Conservation (phyloP, 2,888 invertebrate species). For the Eulithis testata region DNA sequence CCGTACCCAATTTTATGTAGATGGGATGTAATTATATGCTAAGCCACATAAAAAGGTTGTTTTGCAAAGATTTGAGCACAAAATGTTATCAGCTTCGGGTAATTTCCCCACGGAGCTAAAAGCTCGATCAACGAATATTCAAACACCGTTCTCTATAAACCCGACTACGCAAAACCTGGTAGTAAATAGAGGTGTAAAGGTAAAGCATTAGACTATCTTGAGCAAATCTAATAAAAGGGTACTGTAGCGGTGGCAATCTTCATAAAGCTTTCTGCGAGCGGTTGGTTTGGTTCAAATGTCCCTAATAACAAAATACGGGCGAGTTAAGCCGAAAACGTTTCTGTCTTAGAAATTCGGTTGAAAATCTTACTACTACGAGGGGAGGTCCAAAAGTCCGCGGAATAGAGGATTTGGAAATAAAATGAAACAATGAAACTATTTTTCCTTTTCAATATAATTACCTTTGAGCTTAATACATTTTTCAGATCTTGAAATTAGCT, state of each 20-base stretch:
- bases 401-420: too few species aligned
- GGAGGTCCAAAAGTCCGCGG: too few species aligned
- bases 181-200: slow-evolving; percentile 51
- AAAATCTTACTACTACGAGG: not conserved
- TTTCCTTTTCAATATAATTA: too few species aligned
- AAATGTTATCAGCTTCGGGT: slow-evolving; percentile 9
- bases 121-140: slow-evolving; percentile 31
- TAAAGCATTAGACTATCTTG: slow-evolving; percentile 51
- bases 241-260: too few species aligned
- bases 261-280: not conserved
- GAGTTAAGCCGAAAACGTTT: not conserved
- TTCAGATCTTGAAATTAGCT: too few species aligned
- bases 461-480: too few species aligned
- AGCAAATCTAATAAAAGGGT: slow-evolving; percentile 43
- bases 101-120: slow-evolving; percentile 28
- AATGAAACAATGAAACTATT: too few species aligned
- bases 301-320: not conserved
- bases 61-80: slow-evolving; percentile 11
- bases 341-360: not conserved
- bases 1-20: slow-evolving; percentile 1
- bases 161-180: slow-evolving; percentile 35
- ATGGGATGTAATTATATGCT: slow-evolving; percentile 7
- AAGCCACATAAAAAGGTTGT: slow-evolving; percentile 3
- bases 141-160: slow-evolving; percentile 32
- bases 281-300: not conserved